Percentiles rank a stretch among this genome's conserved stretches.
Evolutionary conservation across 2,888 invertebrate species (phyloP).

Genomic region (Labia minor): DNA sequence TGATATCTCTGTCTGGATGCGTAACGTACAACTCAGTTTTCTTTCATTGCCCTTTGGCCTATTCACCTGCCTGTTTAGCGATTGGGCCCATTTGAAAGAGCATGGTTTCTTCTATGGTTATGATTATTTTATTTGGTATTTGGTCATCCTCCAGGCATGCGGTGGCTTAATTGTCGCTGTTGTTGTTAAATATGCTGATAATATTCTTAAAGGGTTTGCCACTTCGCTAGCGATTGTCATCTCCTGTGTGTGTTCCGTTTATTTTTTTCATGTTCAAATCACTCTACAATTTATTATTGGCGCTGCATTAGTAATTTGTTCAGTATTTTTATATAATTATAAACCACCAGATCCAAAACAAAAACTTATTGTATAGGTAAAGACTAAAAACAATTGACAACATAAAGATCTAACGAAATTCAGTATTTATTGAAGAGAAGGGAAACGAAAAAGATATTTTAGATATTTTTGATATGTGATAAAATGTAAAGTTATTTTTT

Average conservation of each 20-base stretch:
- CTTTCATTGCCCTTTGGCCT: slow-evolving; percentile 83
- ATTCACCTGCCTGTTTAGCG: slow-evolving; percentile 63
- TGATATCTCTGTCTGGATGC: slow-evolving; percentile 81
- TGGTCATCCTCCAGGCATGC: slow-evolving; percentile 81
- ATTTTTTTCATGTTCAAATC: slow-evolving; percentile 79
- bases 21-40: slow-evolving; percentile 91
- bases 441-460: too few relatives aligned
- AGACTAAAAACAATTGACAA: not conserved
- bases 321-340: slow-evolving; percentile 88
- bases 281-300: slow-evolving; percentile 80
- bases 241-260: slow-evolving; percentile 86
- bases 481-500: too few relatives aligned
- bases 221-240: slow-evolving; percentile 94
- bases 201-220: slow-evolving; percentile 96
- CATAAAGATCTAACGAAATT: too few relatives aligned
- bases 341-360: slow-evolving; percentile 40
- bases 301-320: slow-evolving; percentile 77
- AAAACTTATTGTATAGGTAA: slow-evolving; percentile 3
- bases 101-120: slow-evolving; percentile 69
- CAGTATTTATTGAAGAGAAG: too few relatives aligned
- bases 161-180: slow-evolving; percentile 96
- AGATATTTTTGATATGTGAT: too few relatives aligned
- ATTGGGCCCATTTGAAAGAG: slow-evolving; percentile 45
- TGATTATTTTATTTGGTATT: slow-evolving; percentile 74
- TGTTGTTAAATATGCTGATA: slow-evolving; percentile 98